Conservation (phyloP, 2,113 vertebrate genomes). For the Galeopterus variegatus region DNA sequence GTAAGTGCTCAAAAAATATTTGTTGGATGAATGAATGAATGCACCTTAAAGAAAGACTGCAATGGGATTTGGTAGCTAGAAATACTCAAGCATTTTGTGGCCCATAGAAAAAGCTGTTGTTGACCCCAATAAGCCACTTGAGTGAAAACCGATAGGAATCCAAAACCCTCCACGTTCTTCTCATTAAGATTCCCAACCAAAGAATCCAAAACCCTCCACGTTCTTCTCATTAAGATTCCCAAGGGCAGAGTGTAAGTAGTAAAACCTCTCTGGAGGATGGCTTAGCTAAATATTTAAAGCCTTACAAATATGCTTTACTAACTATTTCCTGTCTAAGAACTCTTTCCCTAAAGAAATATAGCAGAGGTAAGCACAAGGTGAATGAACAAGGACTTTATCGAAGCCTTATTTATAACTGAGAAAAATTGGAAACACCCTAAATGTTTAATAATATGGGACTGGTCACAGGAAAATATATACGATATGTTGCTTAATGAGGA, state of each 20-base stretch:
- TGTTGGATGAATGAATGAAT: not conserved
- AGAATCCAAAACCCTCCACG: not conserved
- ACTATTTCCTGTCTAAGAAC: not conserved
- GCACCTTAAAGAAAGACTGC: not conserved
- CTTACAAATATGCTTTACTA: not conserved
- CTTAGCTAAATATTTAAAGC: conserved; percentile 1
- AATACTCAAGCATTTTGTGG: not conserved
- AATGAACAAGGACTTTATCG: not conserved
- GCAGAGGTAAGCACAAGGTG: not conserved
- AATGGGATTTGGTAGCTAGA: not conserved
- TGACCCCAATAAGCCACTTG: not conserved
- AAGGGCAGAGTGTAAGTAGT: not conserved
- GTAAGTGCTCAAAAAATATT: not conserved
- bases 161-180: not conserved
- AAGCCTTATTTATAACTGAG: not conserved
- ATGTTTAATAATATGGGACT: not conserved
- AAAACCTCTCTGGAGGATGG: not conserved
- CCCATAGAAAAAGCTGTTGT: not conserved
- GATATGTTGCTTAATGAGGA: not conserved
- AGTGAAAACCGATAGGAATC: not conserved
- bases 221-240: not conserved
- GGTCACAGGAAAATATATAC: not conserved
- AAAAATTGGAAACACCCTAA: not conserved
- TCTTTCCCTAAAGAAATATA: not conserved
- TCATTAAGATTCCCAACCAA: not conserved